These are phyloP conservation scores for Numenius arquata DNA, from an alignment of 2,113 vertebrate species.

Conservation along the genomic window DNA sequence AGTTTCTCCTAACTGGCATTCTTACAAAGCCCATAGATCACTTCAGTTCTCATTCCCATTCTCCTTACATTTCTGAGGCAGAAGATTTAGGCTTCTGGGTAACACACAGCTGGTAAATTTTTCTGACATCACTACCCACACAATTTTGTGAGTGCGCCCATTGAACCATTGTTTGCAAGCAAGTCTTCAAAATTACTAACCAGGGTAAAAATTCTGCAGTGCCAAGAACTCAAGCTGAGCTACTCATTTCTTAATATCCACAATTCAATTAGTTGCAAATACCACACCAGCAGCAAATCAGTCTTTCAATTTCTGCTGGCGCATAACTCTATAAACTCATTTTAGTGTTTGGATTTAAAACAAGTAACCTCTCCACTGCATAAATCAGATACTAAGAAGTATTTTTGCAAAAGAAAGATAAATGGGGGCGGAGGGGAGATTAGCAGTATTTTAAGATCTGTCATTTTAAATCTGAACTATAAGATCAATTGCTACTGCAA, in stretches of 20 bases:
- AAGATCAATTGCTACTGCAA: not conserved
- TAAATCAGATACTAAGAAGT: not conserved
- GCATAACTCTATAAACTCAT: not conserved
- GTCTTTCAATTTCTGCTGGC: conserved; percentile 33
- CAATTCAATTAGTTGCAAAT: conserved; percentile 44
- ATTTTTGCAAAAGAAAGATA: not conserved
- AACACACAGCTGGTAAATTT: conserved; percentile 15
- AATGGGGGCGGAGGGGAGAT: not conserved
- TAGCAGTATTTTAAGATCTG: not conserved
- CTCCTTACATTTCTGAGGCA: not conserved
- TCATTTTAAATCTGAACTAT: not conserved
- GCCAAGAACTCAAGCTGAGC: conserved; percentile 53
- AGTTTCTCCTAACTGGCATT: not conserved
- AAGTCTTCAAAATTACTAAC: conserved; percentile 43
- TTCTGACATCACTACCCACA: conserved; percentile 30
- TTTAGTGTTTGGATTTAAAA: not conserved
- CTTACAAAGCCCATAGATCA: not conserved
- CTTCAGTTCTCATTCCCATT: not conserved
- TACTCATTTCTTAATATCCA: conserved; percentile 25
- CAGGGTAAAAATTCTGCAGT: conserved; percentile 22
- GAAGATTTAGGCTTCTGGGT: not conserved
- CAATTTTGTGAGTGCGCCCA: not conserved
- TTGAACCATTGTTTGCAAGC: conserved; percentile 40
- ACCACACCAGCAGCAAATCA: conserved; percentile 40
- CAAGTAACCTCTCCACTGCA: not conserved